Evolutionary conservation across 2,797 vertebrate genomes (phyloP), one percentile per base, ranked within the genome.

Genomic region (Sebastes elongatus): DNA sequence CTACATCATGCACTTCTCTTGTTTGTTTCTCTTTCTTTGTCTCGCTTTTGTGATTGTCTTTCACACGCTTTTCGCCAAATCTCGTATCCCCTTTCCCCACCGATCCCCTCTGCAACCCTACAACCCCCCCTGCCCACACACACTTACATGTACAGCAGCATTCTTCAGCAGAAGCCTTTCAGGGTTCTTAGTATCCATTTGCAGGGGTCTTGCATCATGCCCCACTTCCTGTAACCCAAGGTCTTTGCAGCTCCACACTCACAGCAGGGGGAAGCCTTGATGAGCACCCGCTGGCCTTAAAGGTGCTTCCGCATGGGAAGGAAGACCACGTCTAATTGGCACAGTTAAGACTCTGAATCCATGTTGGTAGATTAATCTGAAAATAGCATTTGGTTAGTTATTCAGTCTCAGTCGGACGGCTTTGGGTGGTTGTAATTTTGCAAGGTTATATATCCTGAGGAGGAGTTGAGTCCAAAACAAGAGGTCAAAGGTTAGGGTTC

Each of bases 181-280:
- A 72, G 81, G 77, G 86, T 84, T 88, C 76, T 73, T 23, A 23
- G 53, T 82, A 88, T 82, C 81, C 82, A 88, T 94, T 94, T 94
- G 86, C 91, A 93, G 81, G 55, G 77, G 86, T 65, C 82, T 94
- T 94, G 89, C 93, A 79, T 94, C 93, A 95, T 89, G 76, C 67
- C 69, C 62, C 16, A 38, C 64, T 79, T 87, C 67, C 78, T 82
- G 52, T 82, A 86, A 88, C 78, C 84, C 56, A 65, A 67, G 85
- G 82, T 90, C 89, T 91, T 83, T 82, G 65, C 83, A 74, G 74
- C 72, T 32, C 38, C 71, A 62, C 23, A 55, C 78, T 70, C 86
- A 81, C 90, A 91, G 91, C 71, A 42, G 82, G 88, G 80, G 33
- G 63, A 20, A 46, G 64, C 60, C 78, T 90, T 88, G 88, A 93